These are phyloP conservation scores for Microcebus ravelobensis DNA, from an alignment of 2,113 vertebrate genomes.

Conservation along the genomic window DNA sequence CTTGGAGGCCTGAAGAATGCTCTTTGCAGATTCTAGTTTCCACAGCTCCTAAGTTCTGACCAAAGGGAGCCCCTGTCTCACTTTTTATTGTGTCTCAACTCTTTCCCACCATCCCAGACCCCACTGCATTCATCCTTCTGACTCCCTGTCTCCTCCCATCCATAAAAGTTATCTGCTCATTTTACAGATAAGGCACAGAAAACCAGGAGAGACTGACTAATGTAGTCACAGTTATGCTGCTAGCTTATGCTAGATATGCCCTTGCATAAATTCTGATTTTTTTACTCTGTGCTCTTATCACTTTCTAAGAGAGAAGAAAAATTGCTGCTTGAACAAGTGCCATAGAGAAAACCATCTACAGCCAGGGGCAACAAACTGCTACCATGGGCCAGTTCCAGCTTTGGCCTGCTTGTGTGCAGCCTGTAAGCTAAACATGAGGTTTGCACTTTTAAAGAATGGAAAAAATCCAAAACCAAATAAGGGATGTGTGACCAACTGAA, in stretches of 20 bases:
- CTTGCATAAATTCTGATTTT: background rate
- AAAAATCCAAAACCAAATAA: background rate
- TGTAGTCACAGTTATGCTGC: background rate
- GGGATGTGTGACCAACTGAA: background rate
- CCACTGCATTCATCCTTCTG: background rate
- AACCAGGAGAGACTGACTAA: background rate
- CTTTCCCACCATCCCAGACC: accelerated
- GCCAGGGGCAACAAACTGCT: accelerated
- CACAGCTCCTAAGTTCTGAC: background rate
- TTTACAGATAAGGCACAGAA: background rate
- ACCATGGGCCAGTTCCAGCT: background rate
- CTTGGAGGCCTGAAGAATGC: accelerated
- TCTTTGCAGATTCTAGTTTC: background rate
- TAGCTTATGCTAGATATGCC: background rate
- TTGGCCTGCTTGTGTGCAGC: background rate
- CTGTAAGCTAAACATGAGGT: background rate
- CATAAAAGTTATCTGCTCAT: background rate
- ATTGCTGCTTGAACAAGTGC: background rate
- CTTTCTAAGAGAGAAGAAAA: background rate
- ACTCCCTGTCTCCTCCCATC: background rate
- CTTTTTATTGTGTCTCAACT: too few relatives aligned
- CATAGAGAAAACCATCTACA: background rate
- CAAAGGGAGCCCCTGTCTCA: accelerated
- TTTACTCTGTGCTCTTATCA: background rate
- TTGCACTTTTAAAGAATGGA: background rate